Base-by-base conservation (phyloP, 2,888 invertebrate species). In the Dryocosmus kuriphilus region DNA sequence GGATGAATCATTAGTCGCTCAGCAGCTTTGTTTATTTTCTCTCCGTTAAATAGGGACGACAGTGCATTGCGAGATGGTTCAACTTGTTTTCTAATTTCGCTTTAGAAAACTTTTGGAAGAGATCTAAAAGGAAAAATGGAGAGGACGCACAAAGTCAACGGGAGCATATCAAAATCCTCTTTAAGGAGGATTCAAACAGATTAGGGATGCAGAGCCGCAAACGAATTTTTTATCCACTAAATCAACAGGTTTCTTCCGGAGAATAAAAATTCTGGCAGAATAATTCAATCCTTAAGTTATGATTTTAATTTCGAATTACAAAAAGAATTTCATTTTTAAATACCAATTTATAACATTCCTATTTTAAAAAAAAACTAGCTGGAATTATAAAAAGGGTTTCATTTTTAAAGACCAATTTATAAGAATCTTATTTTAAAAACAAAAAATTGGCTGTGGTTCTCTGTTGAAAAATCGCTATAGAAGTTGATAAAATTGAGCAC, bases 1-100 rank as follows among this genome's bases (percentile, higher is more conserved):
- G 90, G 84, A 87, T 88, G 87, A 91, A 91, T 86, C 90, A 89
- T 84, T 90, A 90, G 85, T 84, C 82, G 82, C 83, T 83, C 80
- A 79, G 82, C 82, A 80, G 76, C 75, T 82, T 81, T 67, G 46
- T 65, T 75, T 8, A 30, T 51, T 51, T n/a, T n/a, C n/a, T n/a
- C n/a, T 32, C 14, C 35, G 62, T n/a, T 62, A 32, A 32, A 62
- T 32, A 62, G 32, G n/a, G 62, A 32, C 30, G 35, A 62, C 32
- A 62, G 16, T 35, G 35, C n/a, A 62, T 24, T 57, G 57, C n/a
- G 24, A 57, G 9, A 57, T 57, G 24, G 24, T 24, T 57, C 57
- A 57, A 57, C 24, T 57, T 9, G 14, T 22, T 57, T 22, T 24
- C 57, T 24, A 24, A 24, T 11, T 57, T 57, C 11, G 2, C 51